Conservation (phyloP, 1,140 invertebrate species). For the Euglossa dilemma region DNA sequence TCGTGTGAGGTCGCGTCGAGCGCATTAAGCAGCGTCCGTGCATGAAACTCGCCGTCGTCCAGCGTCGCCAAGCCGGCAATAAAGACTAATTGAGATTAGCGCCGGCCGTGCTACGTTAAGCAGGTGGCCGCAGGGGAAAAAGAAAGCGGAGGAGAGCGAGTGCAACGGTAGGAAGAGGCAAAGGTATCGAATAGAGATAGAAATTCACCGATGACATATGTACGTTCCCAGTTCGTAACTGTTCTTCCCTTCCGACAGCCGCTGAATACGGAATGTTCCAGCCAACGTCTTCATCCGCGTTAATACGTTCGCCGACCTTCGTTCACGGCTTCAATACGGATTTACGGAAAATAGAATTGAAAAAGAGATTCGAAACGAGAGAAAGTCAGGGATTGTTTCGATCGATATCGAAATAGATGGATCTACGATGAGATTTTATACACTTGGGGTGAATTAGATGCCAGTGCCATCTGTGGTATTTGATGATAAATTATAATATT, state of each 20-base stretch:
- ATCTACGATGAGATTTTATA: background rate
- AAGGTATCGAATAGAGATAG: background rate
- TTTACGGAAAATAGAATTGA: background rate
- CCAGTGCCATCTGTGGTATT: background rate
- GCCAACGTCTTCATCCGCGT: background rate
- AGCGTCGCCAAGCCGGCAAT: conserved; percentile 60
- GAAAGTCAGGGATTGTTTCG: background rate
- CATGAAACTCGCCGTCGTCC: conserved; percentile 30
- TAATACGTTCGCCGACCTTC: background rate
- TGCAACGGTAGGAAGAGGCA: background rate
- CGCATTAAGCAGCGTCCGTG: conserved; percentile 34
- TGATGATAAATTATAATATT: background rate
- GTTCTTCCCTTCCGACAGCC: background rate
- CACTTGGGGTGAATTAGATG: background rate
- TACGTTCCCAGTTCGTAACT: background rate
- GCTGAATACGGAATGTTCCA: background rate
- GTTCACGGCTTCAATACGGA: too few species aligned
- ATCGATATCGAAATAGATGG: background rate
- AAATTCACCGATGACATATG: background rate
- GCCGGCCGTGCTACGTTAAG: conserved; percentile 41
- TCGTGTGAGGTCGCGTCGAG: conserved; percentile 42
- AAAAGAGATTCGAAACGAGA: background rate
- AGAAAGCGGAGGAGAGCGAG: background rate
- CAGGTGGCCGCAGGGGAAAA: conserved; percentile 37
- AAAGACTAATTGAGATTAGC: conserved; percentile 68